phyloP scores from a whole-genome alignment of 2,113 vertebrate species.

The Lethenteron reissneri region DNA sequence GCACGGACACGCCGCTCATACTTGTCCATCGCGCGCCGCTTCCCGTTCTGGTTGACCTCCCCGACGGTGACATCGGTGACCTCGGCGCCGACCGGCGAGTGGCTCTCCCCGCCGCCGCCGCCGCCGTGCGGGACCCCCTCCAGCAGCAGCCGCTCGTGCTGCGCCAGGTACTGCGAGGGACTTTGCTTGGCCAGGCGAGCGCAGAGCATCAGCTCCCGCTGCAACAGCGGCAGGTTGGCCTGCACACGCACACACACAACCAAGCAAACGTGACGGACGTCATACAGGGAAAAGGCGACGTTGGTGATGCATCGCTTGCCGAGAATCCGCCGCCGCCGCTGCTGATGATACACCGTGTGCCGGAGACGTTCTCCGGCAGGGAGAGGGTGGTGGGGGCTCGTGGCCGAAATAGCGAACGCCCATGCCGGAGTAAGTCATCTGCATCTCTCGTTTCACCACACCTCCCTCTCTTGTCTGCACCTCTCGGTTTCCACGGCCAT shows the following conservation, averaged over 20 bases:
- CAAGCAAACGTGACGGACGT: too few species aligned
- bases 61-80: conserved; percentile 83
- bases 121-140: conserved; percentile 15
- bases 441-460: too few species aligned
- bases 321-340: too few species aligned
- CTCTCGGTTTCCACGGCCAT: too few species aligned
- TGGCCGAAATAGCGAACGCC: too few species aligned
- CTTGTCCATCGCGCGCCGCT: conserved; percentile 85
- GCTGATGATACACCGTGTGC: too few species aligned
- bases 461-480: too few species aligned
- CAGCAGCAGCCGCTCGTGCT: conserved; percentile 56
- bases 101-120: conserved; percentile 32
- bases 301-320: too few species aligned
- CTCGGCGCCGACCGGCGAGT: conserved; percentile 58
- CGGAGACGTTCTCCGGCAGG: too few species aligned
- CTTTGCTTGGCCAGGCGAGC: conserved; percentile 87
- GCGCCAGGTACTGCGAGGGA: conserved; percentile 57
- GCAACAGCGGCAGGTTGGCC: conserved; percentile 86
- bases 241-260: conserved; percentile 14
- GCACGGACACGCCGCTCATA: conserved; percentile 13
- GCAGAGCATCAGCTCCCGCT: conserved; percentile 81
- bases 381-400: too few species aligned
- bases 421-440: too few species aligned
- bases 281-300: too few species aligned
- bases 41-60: conserved; percentile 71